Evolutionary conservation across 2,797 vertebrate species (phyloP), one percentile per base, ranked within the genome.

Genomic region (Pangasius mekongensis): DNA sequence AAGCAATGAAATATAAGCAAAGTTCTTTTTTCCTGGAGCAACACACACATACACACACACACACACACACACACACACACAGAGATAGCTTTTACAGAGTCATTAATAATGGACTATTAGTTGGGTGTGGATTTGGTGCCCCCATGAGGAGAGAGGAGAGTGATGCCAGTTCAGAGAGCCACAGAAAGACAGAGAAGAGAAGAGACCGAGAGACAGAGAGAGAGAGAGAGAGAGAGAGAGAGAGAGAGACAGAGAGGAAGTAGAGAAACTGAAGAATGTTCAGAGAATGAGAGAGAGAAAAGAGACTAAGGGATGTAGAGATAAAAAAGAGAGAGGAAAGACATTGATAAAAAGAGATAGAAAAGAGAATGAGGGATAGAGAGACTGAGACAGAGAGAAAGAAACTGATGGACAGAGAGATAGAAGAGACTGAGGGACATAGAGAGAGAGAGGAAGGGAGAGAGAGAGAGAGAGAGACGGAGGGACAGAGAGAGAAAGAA

Each of bases 111-210:
- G 9, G 11, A 77, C 11, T 36, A 10, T 27, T 33, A 11, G 27
- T 30, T 83, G 18, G 56, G 58, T 87, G 62, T 66, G 82, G 82
- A 84, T 88, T 77, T 88, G 87, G 81, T 62, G 87, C 82, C 87
- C 71, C 60, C 87, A 30, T 88, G 87, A 84, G 87, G 81, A 77
- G 43, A 77, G 3, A 16, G 22, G 24, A 49, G 30, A 73, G 39
- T 10, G 27, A 83, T 2, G 14, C 86, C 33, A 22, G 43, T 67
- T 33, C 14, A 69, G 64, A 27, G 20, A 39, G 64, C 2, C 18
- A 22, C 18, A 33, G 64, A 3, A 2, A 18, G 0, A 52, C 36
- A 36, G 22, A 71, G 10, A 4, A 22, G 22, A 30, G 20, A 11
- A 20, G 27, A 39, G 16, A 54, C 3, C 1, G 16, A 47, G 22